These are phyloP conservation scores for Parnassius smintheus DNA, from an alignment of 2,888 invertebrate genomes.

Conservation along the genomic window DNA sequence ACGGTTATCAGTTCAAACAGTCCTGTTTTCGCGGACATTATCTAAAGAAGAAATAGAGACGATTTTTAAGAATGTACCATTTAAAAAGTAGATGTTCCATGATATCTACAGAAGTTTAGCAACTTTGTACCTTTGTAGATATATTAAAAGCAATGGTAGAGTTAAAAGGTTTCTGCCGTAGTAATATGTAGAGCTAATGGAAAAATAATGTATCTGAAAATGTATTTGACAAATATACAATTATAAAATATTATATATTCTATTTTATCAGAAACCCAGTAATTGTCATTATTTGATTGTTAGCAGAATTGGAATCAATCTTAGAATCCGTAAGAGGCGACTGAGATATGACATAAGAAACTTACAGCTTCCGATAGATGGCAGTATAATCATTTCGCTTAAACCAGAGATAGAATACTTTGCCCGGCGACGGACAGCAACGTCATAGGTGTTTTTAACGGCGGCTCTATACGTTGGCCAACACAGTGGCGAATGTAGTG, in stretches of 20 bases:
- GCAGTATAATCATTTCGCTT: too few relatives aligned
- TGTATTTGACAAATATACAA: constrained; percentile 71
- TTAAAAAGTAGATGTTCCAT: constrained; percentile 20
- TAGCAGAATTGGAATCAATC: too few relatives aligned
- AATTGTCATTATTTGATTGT: too few relatives aligned
- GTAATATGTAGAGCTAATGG: constrained; percentile 66
- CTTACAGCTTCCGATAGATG: too few relatives aligned
- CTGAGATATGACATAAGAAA: too few relatives aligned
- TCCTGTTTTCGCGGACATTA: constrained; percentile 6
- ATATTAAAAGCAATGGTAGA: constrained; percentile 50
- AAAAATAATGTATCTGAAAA: constrained; percentile 61
- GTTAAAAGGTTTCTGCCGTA: constrained; percentile 59
- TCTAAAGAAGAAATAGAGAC: constrained; percentile 1
- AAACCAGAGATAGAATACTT: too few relatives aligned
- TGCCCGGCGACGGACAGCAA: too few relatives aligned
- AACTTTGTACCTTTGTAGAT: constrained; percentile 35
- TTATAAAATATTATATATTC: constrained; percentile 34
- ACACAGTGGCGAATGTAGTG: too few relatives aligned
- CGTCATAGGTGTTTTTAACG: too few relatives aligned
- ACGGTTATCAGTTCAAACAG: constrained; percentile 7
- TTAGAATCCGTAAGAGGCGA: too few relatives aligned
- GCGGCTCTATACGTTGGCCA: too few relatives aligned
- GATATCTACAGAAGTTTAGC: constrained; percentile 20
- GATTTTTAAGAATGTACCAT: constrained; percentile 6
- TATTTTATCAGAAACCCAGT: too few relatives aligned